These are phyloP conservation scores for Dorcus hopei DNA, from an alignment of 2,888 invertebrate genomes.

Conservation along the genomic window DNA sequence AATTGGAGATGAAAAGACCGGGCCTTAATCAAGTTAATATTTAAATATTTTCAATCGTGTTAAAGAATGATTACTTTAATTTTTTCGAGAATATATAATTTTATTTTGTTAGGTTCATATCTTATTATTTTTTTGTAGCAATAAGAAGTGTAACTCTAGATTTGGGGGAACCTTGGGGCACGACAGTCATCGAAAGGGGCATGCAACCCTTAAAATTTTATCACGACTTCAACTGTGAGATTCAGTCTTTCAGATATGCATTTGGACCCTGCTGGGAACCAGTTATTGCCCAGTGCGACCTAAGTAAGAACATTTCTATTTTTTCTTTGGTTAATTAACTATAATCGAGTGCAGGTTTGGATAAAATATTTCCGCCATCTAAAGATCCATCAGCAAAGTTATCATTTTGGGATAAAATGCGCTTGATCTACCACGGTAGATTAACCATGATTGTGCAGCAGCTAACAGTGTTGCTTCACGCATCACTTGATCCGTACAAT, in stretches of 20 bases:
- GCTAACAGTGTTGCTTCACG: conserved; percentile 88
- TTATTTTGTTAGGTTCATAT: too few relatives aligned
- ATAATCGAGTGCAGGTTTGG: conserved; percentile 61
- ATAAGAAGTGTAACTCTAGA: conserved; percentile 74
- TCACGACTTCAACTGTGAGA: conserved; percentile 94
- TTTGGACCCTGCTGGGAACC: conserved; percentile 99
- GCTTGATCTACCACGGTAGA: conserved; percentile 88
- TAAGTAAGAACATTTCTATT: conserved; percentile 52
- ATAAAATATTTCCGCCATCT: conserved; percentile 82
- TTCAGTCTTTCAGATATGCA: conserved; percentile 84
- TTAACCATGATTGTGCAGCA: conserved; percentile 84
- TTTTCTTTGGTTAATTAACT: neutral
- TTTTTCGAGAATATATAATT: too few relatives aligned
- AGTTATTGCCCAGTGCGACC: conserved; percentile 84
- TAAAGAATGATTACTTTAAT: too few relatives aligned
- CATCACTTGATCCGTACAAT: conserved; percentile 96
- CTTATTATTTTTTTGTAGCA: conserved; percentile 54
- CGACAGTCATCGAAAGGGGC: conserved; percentile 77
- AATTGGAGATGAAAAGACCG: too few relatives aligned
- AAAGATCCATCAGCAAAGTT: conserved; percentile 90
- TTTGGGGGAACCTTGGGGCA: conserved; percentile 82
- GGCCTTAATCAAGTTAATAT: too few relatives aligned
- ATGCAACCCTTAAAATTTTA: conserved; percentile 97
- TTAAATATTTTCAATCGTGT: too few relatives aligned
- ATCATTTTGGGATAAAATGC: conserved; percentile 97